These are phyloP conservation scores for Cephonodes hylas DNA, from an alignment of 2,888 invertebrate genomes.

Conservation along the genomic window DNA sequence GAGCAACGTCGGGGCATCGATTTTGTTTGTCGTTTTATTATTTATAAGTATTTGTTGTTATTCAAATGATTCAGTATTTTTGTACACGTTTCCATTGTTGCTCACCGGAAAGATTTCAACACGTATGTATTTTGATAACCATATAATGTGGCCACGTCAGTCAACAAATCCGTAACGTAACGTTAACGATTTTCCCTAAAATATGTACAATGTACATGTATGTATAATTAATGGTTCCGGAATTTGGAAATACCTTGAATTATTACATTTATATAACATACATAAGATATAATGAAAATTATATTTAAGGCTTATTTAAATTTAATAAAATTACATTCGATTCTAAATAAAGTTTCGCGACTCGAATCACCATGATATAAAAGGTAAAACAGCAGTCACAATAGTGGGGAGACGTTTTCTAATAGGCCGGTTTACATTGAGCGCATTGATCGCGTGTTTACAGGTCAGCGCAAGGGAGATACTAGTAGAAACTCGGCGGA, in stretches of 20 bases:
- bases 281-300: not conserved
- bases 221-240: no score
- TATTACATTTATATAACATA: no score
- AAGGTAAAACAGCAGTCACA: slow-evolving; percentile 28
- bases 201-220: no score
- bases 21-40: slow-evolving; percentile 64
- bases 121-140: no score
- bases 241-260: no score
- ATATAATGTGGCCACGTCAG: no score
- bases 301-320: not conserved
- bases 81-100: slow-evolving; percentile 49
- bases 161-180: no score
- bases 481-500: slow-evolving; percentile 73
- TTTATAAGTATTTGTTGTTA: slow-evolving; percentile 58
- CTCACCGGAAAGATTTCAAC: slow-evolving; percentile 37
- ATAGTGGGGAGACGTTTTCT: slow-evolving; percentile 49
- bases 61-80: slow-evolving; percentile 61
- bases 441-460: slow-evolving; percentile 74
- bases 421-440: slow-evolving; percentile 63
- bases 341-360: slow-evolving; percentile 18
- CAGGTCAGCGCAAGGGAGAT: slow-evolving; percentile 78
- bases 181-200: not conserved
- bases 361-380: slow-evolving; percentile 33
- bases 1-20: slow-evolving; percentile 63
- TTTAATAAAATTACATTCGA: not conserved